Percentiles rank a stretch among this genome's conserved stretches.
Evolutionary conservation across 2,888 invertebrate genomes (phyloP).

Genomic region (Lochmaea capreae): DNA sequence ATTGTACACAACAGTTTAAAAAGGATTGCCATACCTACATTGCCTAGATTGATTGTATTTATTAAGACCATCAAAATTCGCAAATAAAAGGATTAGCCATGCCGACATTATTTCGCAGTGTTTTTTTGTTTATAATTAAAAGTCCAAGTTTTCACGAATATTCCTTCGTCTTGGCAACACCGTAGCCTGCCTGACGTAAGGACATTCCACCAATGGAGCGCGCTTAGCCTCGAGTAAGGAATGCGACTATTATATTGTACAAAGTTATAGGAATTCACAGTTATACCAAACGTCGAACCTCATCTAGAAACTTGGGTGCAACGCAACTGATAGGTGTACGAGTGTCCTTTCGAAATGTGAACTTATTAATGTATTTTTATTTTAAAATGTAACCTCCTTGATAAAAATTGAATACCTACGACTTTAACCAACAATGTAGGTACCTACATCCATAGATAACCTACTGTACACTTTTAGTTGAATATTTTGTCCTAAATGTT

Average conservation of each 20-base stretch:
- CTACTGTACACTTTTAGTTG: too few species aligned
- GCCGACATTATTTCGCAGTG: not conserved
- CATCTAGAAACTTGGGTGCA: conserved; percentile 30
- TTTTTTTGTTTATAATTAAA: conserved; percentile 16
- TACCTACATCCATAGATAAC: too few species aligned
- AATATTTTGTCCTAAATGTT: too few species aligned
- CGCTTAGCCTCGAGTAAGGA: conserved; percentile 63
- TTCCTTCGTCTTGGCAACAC: conserved; percentile 25
- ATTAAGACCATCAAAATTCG: not conserved
- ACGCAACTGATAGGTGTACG: conserved; percentile 18
- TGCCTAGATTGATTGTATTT: too few species aligned
- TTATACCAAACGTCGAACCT: conserved; percentile 35
- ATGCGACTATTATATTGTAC: conserved; percentile 59
- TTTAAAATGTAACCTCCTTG: too few species aligned
- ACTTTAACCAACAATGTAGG: too few species aligned
- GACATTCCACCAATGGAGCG: conserved; percentile 72
- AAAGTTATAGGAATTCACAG: conserved; percentile 36
- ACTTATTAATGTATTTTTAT: too few species aligned
- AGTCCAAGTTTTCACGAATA: conserved; percentile 12
- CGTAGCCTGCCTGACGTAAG: conserved; percentile 75
- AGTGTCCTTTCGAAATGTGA: not conserved
- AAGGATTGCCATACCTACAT: too few species aligned
- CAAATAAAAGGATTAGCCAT: not conserved
- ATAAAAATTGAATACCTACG: too few species aligned
- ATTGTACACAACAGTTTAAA: too few species aligned